Conservation (phyloP, 2,113 vertebrate species). For the Siniperca chuatsi region DNA sequence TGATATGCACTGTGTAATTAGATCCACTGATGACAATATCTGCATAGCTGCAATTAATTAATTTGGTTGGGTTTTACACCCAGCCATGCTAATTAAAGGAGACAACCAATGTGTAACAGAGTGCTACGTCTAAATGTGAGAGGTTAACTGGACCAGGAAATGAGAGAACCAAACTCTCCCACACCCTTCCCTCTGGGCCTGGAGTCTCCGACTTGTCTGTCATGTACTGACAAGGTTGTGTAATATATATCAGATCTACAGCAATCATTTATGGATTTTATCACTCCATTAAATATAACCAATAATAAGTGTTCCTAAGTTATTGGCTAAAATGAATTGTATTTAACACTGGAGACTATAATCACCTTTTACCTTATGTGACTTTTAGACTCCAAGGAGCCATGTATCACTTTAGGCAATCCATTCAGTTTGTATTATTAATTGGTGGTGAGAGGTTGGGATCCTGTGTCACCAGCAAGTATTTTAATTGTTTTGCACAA, state of each 20-base stretch:
- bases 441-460: slow-evolving; percentile 40
- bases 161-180: slow-evolving; percentile 21
- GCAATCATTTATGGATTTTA: not conserved
- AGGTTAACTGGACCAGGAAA: slow-evolving; percentile 16
- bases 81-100: not conserved
- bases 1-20: slow-evolving; percentile 60
- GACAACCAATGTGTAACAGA: slow-evolving; percentile 2
- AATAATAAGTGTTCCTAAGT: not conserved
- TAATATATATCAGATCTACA: too few species aligned
- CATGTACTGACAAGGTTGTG: slow-evolving; percentile 7
- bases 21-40: slow-evolving; percentile 50
- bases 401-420: slow-evolving; percentile 27
- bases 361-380: slow-evolving; percentile 29
- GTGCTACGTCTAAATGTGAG: slow-evolving; percentile 2
- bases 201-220: slow-evolving; percentile 26
- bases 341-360: slow-evolving; percentile 12
- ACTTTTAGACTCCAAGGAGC: slow-evolving; percentile 43
- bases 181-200: slow-evolving; percentile 31
- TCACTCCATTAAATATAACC: not conserved
- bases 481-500: slow-evolving; percentile 30
- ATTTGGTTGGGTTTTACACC: slow-evolving; percentile 26
- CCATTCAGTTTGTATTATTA: slow-evolving; percentile 57
- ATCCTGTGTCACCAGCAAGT: slow-evolving; percentile 35
- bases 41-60: slow-evolving; percentile 48
- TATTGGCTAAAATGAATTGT: slow-evolving; percentile 2